Conservation (phyloP, 2,888 invertebrate genomes). For the Neoscelio sp. region DNA sequence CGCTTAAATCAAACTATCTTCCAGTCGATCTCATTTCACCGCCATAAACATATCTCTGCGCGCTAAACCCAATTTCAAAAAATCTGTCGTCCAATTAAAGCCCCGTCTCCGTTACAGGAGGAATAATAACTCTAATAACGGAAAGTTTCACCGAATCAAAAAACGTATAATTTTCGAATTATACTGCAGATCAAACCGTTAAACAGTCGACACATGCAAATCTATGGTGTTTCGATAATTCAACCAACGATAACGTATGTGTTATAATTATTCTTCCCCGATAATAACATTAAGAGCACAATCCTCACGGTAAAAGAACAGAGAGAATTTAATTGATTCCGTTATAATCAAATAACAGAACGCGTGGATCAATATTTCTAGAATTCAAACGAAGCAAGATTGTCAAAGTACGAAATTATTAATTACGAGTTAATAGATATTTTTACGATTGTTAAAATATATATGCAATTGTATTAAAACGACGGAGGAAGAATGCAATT, state of each 20-base stretch:
- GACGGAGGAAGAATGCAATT: conserved; percentile 11
- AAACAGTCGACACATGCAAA: conserved; percentile 78
- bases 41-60: conserved; percentile 31
- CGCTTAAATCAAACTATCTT: conserved; percentile 43
- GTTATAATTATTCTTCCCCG: conserved; percentile 18
- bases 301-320: background rate
- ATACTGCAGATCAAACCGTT: conserved; percentile 78
- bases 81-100: conserved; percentile 44
- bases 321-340: background rate
- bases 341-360: background rate
- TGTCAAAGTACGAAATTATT: too few relatives aligned
- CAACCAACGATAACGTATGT: conserved; percentile 28
- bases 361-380: too few relatives aligned
- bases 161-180: conserved; percentile 78
- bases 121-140: conserved; percentile 35
- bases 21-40: conserved; percentile 37
- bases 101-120: background rate
- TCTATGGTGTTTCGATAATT: conserved; percentile 53
- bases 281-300: conserved; percentile 32
- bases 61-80: conserved; percentile 32
- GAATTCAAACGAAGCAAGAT: too few relatives aligned
- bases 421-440: too few relatives aligned
- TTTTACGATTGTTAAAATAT: background rate
- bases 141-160: conserved; percentile 36
- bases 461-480: background rate